Base-by-base conservation (phyloP, 2,888 invertebrate species). In the Drosophila paramelanica region DNA sequence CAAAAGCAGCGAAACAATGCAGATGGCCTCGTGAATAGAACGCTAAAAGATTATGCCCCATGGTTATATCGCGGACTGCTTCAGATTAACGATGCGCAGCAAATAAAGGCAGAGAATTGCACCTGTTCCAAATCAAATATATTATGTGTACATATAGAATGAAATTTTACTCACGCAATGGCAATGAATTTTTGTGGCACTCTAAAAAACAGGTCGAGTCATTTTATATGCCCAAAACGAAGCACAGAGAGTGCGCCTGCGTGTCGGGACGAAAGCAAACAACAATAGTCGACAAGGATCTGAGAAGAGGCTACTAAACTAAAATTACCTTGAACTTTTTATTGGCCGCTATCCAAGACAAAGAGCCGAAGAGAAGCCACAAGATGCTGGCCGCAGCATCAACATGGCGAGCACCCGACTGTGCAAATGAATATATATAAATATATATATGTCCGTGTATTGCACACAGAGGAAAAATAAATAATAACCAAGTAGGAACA, bases 241-340 rank as follows among this genome's bases (percentile, higher is more conserved):
- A 42, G 47, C 53, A 62, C 50, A 64, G 43, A 51, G 45, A 13
- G 8, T 46, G 31, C 55, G 67, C 56, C 61, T 64, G 67, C 61
- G 25, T 67, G 27, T 46, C 56, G 60, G 62, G 62, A 79, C 58
- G 47, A 59, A 51, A 39, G 46, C 61, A 60, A 62, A 72, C 53
- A 79, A 68, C 50, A 62, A 60, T 68, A 47, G 31, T 11, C 33
- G 11, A 46, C 11, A 33, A 31, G 17, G 31, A 56, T 47, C 43
- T 57, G 41, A 33, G 45, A 36, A 46, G 46, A 56, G 62, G 71
- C 25, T 58, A 46, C 64, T 69, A 67, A 77, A 79, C 67, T 55
- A 64, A 80, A 71, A 74, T 81, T 61, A 73, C 80, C 80, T 81
- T 81, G 80, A 81, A 79, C 79, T 72, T 67, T 73, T 61, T 47